These are phyloP conservation scores for Botia kubotai DNA, from an alignment of 2,797 vertebrate genomes.

Conservation along the genomic window DNA sequence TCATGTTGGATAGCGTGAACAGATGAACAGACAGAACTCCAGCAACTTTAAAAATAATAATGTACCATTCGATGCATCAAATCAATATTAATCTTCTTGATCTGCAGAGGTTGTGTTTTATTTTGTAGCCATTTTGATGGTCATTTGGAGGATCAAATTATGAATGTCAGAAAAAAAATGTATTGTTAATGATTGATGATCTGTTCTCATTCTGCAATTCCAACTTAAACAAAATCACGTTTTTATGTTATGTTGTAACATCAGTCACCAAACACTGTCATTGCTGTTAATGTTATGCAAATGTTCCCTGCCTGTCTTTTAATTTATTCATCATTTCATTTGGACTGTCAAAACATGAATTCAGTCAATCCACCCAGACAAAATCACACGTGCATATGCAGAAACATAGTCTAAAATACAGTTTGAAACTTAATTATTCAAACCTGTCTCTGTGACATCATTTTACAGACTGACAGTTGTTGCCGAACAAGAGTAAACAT, in stretches of 20 bases:
- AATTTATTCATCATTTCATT: slow-evolving; percentile 18
- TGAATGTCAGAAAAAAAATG: background rate
- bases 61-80: slow-evolving; percentile 5
- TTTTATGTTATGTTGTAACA: background rate
- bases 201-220: background rate
- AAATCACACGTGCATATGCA: slow-evolving; percentile 7
- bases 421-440: slow-evolving; percentile 36
- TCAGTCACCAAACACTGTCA: background rate
- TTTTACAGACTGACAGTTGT: slow-evolving; percentile 1
- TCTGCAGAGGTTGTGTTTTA: background rate
- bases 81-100: background rate
- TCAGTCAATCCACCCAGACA: slow-evolving; percentile 19
- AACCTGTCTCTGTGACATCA: slow-evolving; percentile 2
- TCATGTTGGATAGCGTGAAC: slow-evolving; percentile 30
- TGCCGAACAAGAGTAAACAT: slow-evolving; percentile 15
- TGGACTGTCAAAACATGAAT: slow-evolving; percentile 30
- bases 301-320: slow-evolving; percentile 24
- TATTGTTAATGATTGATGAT: background rate
- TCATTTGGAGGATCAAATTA: background rate
- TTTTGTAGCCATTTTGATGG: background rate
- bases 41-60: slow-evolving; percentile 21
- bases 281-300: background rate
- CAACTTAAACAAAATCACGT: background rate
- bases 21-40: slow-evolving; percentile 27
- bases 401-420: slow-evolving; percentile 20